A percentile compares a stretch with the other conserved stretches of the same genome.
phyloP scores from a whole-genome alignment of 2,797 vertebrate genomes.

The Myripristis murdjan region DNA sequence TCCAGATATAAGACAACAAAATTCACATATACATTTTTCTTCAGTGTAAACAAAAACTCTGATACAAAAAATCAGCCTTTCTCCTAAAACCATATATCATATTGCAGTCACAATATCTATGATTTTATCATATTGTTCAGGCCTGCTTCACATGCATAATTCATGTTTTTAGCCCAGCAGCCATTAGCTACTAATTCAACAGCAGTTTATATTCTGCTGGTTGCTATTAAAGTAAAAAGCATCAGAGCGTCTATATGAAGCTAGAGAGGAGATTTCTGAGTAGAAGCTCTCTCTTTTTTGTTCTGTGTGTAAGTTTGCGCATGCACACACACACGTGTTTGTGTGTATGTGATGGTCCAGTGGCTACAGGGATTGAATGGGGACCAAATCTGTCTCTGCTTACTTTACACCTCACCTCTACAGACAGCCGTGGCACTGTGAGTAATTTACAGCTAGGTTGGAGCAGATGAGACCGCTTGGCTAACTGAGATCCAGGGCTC shows the following conservation, averaged over 20 bases:
- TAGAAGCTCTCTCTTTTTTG: neutral
- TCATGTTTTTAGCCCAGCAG: conserved; percentile 4
- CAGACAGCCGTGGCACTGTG: conserved; percentile 60
- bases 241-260: neutral
- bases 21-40: too few species aligned
- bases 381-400: conserved; percentile 70
- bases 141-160: too few species aligned
- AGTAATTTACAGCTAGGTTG: conserved; percentile 83
- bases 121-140: too few species aligned
- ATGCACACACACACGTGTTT: conserved; percentile 16
- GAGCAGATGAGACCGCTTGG: conserved; percentile 80
- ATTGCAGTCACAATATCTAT: too few species aligned
- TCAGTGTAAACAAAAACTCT: too few species aligned
- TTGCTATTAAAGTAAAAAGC: neutral
- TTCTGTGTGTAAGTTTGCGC: conserved; percentile 3
- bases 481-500: conserved; percentile 64
- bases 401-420: conserved; percentile 79
- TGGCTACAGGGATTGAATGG: conserved; percentile 59
- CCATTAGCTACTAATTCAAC: conserved; percentile 8
- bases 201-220: neutral
- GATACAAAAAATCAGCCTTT: too few species aligned
- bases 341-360: conserved; percentile 21
- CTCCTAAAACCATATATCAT: too few species aligned
- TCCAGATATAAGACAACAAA: too few species aligned
- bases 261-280: neutral